These are phyloP conservation scores for Eolophus roseicapilla DNA, from an alignment of 2,113 vertebrate species.

Conservation along the genomic window DNA sequence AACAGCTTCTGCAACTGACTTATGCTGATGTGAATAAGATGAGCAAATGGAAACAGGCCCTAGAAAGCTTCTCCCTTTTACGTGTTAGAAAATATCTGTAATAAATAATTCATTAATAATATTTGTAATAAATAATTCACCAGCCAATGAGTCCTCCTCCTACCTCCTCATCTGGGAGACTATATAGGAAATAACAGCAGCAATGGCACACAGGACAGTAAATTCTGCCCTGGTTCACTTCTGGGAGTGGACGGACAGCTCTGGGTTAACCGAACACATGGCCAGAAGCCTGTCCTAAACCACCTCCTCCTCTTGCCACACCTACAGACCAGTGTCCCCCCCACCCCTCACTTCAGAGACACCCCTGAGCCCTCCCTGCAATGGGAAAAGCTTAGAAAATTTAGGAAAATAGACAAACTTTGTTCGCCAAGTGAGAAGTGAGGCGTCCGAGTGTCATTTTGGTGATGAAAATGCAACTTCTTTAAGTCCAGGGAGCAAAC, in stretches of 20 bases:
- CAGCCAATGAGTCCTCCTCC: neutral
- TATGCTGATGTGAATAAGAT: neutral
- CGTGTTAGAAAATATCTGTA: neutral
- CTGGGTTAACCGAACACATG: neutral
- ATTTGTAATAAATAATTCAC: conserved; percentile 54
- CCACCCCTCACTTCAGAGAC: neutral
- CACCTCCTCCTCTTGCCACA: neutral
- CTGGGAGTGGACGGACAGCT: neutral
- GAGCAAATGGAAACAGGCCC: neutral
- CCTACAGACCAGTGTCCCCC: neutral
- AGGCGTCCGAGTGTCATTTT: neutral
- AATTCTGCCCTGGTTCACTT: neutral
- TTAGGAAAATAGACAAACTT: neutral
- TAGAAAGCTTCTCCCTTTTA: neutral
- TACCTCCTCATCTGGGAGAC: neutral
- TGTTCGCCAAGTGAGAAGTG: neutral
- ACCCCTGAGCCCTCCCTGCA: accelerated
- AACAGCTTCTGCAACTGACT: neutral
- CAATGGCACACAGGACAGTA: neutral
- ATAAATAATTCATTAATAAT: conserved; percentile 53
- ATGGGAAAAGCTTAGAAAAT: neutral
- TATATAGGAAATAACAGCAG: neutral
- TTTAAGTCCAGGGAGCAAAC: neutral
- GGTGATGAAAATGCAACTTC: neutral
- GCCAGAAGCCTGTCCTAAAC: neutral